Percentiles rank a stretch among this genome's conserved stretches.
phyloP scores from a whole-genome alignment of 1,140 invertebrate genomes.

The Pseudomyrmex flavicornis region DNA sequence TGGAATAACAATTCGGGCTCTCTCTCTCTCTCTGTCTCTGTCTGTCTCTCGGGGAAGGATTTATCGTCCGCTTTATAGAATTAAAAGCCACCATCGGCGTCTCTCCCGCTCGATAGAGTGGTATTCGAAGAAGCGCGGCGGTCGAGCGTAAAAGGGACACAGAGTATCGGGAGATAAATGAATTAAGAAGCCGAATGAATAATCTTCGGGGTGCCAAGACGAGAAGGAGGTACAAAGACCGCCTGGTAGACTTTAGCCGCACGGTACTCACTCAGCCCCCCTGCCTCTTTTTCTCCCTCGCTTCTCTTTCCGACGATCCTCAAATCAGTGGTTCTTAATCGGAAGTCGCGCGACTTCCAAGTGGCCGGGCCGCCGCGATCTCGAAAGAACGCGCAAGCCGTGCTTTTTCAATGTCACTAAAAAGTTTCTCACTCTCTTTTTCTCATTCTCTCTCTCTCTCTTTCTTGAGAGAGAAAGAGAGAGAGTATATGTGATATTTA shows the following conservation, averaged over 20 bases:
- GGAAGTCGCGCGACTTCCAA: neutral
- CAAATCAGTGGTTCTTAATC: constrained; percentile 49
- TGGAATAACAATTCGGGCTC: constrained; percentile 51
- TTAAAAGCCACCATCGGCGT: constrained; percentile 34
- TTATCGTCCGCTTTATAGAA: constrained; percentile 46
- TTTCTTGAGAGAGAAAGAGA: no score
- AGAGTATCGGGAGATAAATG: constrained; percentile 68
- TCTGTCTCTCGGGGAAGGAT: neutral
- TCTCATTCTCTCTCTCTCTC: no score
- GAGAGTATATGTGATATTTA: neutral
- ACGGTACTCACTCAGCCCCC: constrained; percentile 34
- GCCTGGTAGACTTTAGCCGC: constrained; percentile 65
- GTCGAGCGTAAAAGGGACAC: constrained; percentile 35
- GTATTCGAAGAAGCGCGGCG: constrained; percentile 14
- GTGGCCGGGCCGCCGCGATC: neutral
- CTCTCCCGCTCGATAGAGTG: neutral
- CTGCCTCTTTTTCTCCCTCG: no score
- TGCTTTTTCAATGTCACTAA: no score
- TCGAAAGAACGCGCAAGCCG: neutral
- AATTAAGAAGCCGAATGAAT: constrained; percentile 72
- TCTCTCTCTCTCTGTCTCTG: no score
- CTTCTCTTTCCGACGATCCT: neutral
- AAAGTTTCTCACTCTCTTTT: neutral
- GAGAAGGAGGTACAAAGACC: constrained; percentile 53
- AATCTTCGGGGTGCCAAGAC: constrained; percentile 58